Conservation (phyloP, 2,113 vertebrate genomes). For the Corythoichthys intestinalis region DNA sequence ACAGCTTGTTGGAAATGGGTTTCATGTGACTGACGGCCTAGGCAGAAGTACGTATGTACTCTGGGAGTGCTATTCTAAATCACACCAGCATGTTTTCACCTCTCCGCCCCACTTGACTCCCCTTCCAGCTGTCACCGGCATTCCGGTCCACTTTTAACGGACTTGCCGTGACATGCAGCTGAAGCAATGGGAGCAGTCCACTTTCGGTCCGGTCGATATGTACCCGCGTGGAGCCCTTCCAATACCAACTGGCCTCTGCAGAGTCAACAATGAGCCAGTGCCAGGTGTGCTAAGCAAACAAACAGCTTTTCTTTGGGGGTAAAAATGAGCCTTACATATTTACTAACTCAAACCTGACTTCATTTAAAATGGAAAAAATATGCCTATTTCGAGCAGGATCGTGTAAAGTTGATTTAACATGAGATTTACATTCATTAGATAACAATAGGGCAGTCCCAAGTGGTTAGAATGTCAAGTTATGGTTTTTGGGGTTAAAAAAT, state of each 20-base stretch:
- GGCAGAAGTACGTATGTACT: neutral
- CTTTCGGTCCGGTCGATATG: conserved; percentile 27
- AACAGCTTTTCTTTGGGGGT: neutral
- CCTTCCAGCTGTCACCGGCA: conserved; percentile 31
- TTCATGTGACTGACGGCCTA: neutral
- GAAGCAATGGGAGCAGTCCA: conserved; percentile 32
- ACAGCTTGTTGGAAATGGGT: neutral
- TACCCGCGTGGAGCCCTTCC: conserved; percentile 34
- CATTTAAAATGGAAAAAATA: conserved; percentile 1
- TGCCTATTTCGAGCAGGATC: neutral
- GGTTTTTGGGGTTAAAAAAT: too few relatives aligned
- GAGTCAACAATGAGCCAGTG: conserved; percentile 37
- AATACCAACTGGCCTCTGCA: conserved; percentile 28
- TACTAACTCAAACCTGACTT: conserved; percentile 7
- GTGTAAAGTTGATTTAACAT: neutral
- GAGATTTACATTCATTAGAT: neutral
- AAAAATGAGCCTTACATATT: neutral
- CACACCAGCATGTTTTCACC: conserved; percentile 1
- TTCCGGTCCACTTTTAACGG: conserved; percentile 54
- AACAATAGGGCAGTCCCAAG: too few relatives aligned
- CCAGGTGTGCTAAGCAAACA: conserved; percentile 10
- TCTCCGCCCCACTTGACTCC: neutral
- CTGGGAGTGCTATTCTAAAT: neutral
- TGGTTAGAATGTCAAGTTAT: too few relatives aligned
- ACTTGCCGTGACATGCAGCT: conserved; percentile 44